A percentile compares a stretch with the other conserved stretches of the same genome.
Evolutionary conservation across 2,113 vertebrate genomes (phyloP).

Genomic region (Actinemys pallida): DNA sequence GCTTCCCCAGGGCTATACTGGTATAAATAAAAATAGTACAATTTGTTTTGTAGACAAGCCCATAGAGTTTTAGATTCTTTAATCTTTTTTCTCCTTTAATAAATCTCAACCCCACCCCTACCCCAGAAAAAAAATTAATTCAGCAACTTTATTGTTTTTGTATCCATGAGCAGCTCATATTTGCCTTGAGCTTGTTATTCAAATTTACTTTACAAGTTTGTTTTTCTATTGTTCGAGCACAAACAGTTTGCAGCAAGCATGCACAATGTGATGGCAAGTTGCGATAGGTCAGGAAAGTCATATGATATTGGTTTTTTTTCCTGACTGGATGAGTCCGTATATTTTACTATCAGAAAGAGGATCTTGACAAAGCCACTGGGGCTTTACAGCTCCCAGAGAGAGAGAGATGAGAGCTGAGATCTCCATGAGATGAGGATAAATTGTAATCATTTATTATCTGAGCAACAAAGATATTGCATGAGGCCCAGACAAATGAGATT

Average conservation of each 20-base stretch:
- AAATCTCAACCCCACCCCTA: not conserved
- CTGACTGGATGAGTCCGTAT: not conserved
- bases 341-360: not conserved
- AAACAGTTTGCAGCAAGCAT: not conserved
- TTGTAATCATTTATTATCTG: not conserved
- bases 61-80: not conserved
- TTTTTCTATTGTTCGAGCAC: not conserved
- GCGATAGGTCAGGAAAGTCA: not conserved
- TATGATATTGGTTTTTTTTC: not conserved
- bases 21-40: not conserved
- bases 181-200: not conserved
- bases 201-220: not conserved
- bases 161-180: not conserved
- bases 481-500: not conserved
- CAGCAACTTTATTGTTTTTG: not conserved
- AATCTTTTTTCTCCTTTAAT: not conserved
- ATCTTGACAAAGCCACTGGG: not conserved
- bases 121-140: not conserved
- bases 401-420: not conserved
- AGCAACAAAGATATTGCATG: not conserved
- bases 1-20: not conserved
- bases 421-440: not conserved
- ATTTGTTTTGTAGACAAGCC: not conserved
- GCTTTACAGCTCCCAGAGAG: not conserved
- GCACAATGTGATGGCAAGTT: not conserved